Conservation (phyloP, 2,888 invertebrate species). For the Hanleya hanleyi region DNA sequence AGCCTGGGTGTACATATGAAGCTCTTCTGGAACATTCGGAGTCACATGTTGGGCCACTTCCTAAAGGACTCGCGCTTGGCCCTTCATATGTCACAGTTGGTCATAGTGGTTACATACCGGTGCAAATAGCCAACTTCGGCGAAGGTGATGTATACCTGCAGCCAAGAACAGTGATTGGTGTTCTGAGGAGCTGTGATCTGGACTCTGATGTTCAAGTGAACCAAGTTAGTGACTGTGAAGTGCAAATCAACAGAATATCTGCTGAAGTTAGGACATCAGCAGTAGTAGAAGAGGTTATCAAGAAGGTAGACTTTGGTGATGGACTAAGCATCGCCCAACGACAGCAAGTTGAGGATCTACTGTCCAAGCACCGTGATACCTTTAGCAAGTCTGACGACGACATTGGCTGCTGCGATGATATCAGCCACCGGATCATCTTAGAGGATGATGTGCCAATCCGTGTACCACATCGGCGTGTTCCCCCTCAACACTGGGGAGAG, state of each 20-base stretch:
- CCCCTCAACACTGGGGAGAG: conserved; percentile 34
- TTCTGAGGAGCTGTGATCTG: background rate
- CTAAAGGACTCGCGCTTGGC: background rate
- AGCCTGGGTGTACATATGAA: background rate
- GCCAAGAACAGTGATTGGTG: background rate
- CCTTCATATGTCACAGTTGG: background rate
- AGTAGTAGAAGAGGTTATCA: background rate
- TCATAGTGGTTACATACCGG: background rate
- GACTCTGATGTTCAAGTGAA: background rate
- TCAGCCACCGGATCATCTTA: conserved; percentile 1
- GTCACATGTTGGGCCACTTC: background rate
- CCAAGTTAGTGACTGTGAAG: background rate
- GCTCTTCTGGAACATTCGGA: background rate
- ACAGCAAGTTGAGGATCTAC: background rate
- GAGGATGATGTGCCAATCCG: conserved; percentile 15
- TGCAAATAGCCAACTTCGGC: conserved; percentile 10
- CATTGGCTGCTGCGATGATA: conserved; percentile 15
- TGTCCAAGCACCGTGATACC: background rate
- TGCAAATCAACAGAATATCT: background rate
- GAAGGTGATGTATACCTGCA: conserved; percentile 8
- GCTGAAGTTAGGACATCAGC: background rate
- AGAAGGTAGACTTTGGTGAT: background rate
- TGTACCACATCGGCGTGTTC: conserved; percentile 23
- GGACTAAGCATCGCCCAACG: background rate
- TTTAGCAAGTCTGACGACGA: conserved; percentile 15